Percentiles rank a stretch among this genome's conserved stretches.
Evolutionary conservation across 2,113 vertebrate species (phyloP).

Genomic region (Sinocyclocheilus maitianheensis): DNA sequence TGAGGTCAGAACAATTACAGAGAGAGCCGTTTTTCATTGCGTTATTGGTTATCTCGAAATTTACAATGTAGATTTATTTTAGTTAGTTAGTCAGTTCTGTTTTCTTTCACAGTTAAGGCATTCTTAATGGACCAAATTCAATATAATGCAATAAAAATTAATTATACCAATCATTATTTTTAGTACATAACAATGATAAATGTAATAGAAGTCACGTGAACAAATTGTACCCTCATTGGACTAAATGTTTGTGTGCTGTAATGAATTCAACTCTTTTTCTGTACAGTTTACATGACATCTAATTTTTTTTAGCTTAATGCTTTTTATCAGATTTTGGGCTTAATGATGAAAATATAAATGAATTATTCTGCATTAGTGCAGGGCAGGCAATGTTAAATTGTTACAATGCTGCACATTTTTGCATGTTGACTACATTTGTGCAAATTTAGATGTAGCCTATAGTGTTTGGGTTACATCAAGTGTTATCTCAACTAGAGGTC

Average conservation of each 20-base stretch:
- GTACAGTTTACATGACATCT: not conserved
- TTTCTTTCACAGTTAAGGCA: not conserved
- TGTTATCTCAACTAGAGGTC: not conserved
- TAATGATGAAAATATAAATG: not conserved
- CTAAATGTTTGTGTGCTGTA: not conserved
- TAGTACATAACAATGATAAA: not conserved
- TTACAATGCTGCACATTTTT: not conserved
- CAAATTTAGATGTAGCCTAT: not conserved
- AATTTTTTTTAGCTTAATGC: not conserved
- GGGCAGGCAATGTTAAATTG: not conserved
- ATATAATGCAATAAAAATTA: not conserved
- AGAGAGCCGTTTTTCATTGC: not conserved
- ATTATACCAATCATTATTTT: not conserved
- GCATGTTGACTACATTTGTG: not conserved
- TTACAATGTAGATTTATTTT: not conserved
- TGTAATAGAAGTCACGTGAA: not conserved
- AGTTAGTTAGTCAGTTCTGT: no score
- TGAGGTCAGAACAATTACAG: not conserved
- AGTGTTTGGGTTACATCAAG: not conserved
- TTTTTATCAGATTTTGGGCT: not conserved
- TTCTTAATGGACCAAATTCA: not conserved
- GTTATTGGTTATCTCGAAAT: not conserved
- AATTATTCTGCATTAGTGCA: no score
- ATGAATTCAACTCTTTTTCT: no score
- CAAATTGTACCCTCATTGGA: not conserved